phyloP scores from a whole-genome alignment of 2,888 invertebrate genomes.

The Atethmia centrago region DNA sequence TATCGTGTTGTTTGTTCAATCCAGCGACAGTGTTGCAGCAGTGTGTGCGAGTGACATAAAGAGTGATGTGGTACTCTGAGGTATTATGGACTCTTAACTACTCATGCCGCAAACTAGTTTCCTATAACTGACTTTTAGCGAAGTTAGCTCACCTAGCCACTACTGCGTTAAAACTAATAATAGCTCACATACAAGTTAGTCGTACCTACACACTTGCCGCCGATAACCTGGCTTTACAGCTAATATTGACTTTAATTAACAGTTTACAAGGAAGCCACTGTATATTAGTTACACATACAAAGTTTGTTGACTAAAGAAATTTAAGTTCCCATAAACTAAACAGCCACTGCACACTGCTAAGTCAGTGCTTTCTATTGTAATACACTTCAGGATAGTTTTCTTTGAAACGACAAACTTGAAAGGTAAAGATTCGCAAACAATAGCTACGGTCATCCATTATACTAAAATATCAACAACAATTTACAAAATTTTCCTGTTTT shows the following conservation, averaged over 20 bases:
- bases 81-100: not conserved
- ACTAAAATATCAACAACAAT: no score
- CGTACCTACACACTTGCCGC: no score
- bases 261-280: conserved; percentile 1
- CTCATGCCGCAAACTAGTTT: not conserved
- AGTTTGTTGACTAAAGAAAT: not conserved
- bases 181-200: conserved; percentile 1
- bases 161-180: conserved; percentile 10
- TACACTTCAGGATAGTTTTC: not conserved
- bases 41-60: no score
- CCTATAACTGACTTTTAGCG: not conserved
- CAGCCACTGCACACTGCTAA: not conserved
- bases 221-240: not conserved
- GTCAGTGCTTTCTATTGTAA: not conserved
- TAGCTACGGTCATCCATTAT: no score
- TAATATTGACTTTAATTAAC: conserved; percentile 19
- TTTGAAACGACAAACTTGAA: not conserved
- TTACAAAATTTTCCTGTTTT: no score
- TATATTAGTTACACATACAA: conserved; percentile 20
- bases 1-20: no score
- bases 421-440: not conserved
- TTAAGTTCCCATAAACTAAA: not conserved
- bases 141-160: conserved; percentile 1
- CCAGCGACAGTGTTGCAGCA: no score
- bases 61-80: no score